Conservation (phyloP, 2,888 invertebrate species). For the Vesta saturnalis region DNA sequence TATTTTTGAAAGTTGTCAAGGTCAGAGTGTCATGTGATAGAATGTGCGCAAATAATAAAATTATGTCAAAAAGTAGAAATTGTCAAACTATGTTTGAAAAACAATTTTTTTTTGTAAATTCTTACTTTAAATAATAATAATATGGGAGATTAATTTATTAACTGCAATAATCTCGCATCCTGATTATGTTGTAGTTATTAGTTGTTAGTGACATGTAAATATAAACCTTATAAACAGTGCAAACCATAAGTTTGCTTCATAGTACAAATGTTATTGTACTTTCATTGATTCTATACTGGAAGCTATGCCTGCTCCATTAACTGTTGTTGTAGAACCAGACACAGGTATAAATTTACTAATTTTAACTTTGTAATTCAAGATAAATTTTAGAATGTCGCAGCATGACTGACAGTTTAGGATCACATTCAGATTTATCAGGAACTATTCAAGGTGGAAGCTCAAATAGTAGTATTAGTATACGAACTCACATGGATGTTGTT, state of each 20-base stretch:
- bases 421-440: conserved; percentile 70
- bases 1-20: not conserved
- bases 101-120: not conserved
- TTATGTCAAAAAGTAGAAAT: not conserved
- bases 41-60: conserved; percentile 2
- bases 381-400: conserved; percentile 58
- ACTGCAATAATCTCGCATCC: not conserved
- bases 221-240: not conserved
- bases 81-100: conserved; percentile 10
- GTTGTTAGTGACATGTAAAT: not conserved
- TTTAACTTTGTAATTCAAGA: conserved; percentile 11
- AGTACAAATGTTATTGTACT: conserved; percentile 28
- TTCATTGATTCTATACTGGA: conserved; percentile 23
- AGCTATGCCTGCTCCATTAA: conserved; percentile 39
- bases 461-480: conserved; percentile 54
- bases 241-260: conserved; percentile 4
- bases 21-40: not conserved
- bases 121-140: too few relatives aligned
- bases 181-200: not conserved
- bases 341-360: conserved; percentile 35
- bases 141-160: too few relatives aligned
- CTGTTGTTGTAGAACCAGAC: conserved; percentile 43
- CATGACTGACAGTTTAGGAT: conserved; percentile 70
- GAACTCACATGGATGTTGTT: conserved; percentile 86
- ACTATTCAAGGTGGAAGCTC: conserved; percentile 59